Percentiles rank a stretch among this genome's conserved stretches.
These are phyloP conservation scores for Hemichromis elongatus DNA, from an alignment of 2,113 vertebrate genomes.

Conservation along the genomic window DNA sequence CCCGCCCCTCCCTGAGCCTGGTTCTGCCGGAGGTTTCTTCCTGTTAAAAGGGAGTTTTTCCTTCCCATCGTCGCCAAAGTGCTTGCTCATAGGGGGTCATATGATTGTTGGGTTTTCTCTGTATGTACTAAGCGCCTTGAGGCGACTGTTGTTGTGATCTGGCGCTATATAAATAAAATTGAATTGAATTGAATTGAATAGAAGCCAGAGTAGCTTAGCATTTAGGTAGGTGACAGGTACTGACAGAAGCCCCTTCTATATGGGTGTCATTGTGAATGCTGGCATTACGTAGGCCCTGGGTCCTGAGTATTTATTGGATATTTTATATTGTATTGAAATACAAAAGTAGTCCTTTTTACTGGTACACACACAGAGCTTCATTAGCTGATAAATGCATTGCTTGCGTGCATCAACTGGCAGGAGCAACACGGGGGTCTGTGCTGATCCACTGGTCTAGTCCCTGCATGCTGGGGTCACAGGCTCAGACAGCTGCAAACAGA, in stretches of 20 bases:
- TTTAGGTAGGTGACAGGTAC: background rate
- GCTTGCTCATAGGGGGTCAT: too few species aligned
- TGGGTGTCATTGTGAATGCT: background rate
- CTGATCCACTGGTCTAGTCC: background rate
- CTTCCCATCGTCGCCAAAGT: too few species aligned
- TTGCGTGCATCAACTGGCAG: constrained; percentile 30
- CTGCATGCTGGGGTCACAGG: background rate
- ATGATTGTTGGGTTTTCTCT: too few species aligned
- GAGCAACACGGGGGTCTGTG: background rate
- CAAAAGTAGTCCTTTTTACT: background rate
- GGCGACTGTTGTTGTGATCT: too few species aligned
- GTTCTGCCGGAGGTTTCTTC: too few species aligned
- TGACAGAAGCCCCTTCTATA: background rate
- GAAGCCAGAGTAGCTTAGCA: background rate
- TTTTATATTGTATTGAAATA: background rate
- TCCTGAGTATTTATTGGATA: background rate
- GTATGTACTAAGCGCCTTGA: too few species aligned
- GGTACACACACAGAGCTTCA: background rate
- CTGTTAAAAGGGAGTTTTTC: too few species aligned
- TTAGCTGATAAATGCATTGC: background rate
- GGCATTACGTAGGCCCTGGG: background rate
- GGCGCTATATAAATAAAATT: too few species aligned
- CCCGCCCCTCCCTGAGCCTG: too few species aligned
- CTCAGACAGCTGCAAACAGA: constrained; percentile 2
- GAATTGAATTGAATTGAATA: too few species aligned